Percentiles rank a stretch among this genome's conserved stretches.
These are phyloP conservation scores for Athripsodes cinereus DNA, from an alignment of 2,888 invertebrate species.

Conservation along the genomic window DNA sequence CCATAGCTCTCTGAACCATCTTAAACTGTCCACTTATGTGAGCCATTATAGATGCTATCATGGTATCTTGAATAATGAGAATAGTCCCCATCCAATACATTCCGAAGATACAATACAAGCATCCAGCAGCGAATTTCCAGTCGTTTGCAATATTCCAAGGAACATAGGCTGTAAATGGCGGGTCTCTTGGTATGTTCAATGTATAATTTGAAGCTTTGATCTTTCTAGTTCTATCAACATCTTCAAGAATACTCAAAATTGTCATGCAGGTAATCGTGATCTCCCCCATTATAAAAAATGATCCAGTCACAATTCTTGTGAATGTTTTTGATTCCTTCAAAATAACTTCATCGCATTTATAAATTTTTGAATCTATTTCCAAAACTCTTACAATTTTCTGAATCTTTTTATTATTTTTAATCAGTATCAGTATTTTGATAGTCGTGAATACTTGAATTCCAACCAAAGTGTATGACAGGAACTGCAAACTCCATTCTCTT, in stretches of 20 bases:
- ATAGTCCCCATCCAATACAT: slow-evolving; percentile 19
- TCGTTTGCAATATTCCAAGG: slow-evolving; percentile 18
- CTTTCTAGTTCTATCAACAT: slow-evolving; percentile 11
- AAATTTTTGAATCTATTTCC: slow-evolving; percentile 14
- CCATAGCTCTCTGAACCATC: slow-evolving; percentile 18
- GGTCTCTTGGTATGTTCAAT: slow-evolving; percentile 11
- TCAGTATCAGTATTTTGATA: slow-evolving; percentile 16
- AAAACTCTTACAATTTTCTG: slow-evolving; percentile 19
- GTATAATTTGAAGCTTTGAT: slow-evolving; percentile 14
- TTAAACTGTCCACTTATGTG: slow-evolving; percentile 22
- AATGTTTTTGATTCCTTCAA: slow-evolving; percentile 10
- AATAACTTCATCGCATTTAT: slow-evolving; percentile 4
- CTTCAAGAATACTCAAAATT: slow-evolving; percentile 6
- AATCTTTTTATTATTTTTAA: slow-evolving; percentile 20
- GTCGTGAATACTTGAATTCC: slow-evolving; percentile 15
- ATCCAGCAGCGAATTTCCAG: slow-evolving; percentile 6
- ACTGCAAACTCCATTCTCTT: slow-evolving; percentile 12
- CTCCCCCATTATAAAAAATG: slow-evolving; percentile 18
- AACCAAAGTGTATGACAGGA: slow-evolving; percentile 9
- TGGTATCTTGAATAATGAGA: slow-evolving; percentile 17
- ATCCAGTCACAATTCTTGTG: slow-evolving; percentile 15
- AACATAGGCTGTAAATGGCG: slow-evolving; percentile 17
- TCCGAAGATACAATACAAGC: slow-evolving; percentile 11
- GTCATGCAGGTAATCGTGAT: slow-evolving; percentile 16
- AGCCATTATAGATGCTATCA: slow-evolving; percentile 23